Conservation (phyloP, 1,140 invertebrate species). For the Vollenhovia emeryi region DNA sequence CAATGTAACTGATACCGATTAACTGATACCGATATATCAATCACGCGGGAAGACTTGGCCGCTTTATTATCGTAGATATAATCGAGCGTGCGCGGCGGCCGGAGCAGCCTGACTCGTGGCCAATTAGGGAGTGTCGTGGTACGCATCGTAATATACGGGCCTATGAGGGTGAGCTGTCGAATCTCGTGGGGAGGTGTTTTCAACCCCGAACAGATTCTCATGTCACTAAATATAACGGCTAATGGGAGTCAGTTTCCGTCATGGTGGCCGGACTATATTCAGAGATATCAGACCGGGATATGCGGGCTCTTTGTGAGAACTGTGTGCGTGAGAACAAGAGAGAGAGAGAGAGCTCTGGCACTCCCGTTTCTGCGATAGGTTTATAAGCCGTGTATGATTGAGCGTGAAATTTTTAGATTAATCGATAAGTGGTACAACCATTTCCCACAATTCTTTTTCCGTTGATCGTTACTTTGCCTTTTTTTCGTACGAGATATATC, state of each 20-base stretch:
- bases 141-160: slow-evolving; percentile 71
- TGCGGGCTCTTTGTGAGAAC: slow-evolving; percentile 70
- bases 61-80: slow-evolving; percentile 2
- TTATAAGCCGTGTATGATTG: slow-evolving; percentile 24
- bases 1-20: not conserved
- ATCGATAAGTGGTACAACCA: not conserved
- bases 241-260: slow-evolving; percentile 73
- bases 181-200: slow-evolving; percentile 66
- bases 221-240: slow-evolving; percentile 75
- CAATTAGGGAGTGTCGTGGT: slow-evolving; percentile 65
- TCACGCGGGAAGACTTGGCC: not conserved
- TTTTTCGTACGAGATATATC: not conserved
- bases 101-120: not conserved
- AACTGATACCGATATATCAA: slow-evolving; percentile 25
- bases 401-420: slow-evolving; percentile 15
- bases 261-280: slow-evolving; percentile 66
- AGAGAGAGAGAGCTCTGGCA: not conserved
- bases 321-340: slow-evolving; percentile 2
- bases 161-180: slow-evolving; percentile 64
- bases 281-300: slow-evolving; percentile 60
- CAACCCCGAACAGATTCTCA: slow-evolving; percentile 77
- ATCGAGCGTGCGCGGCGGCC: not conserved
- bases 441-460: not conserved
- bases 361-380: slow-evolving; percentile 1
- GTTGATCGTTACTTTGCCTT: not conserved